Conservation (phyloP, 2,113 vertebrate species). For the Origma solitaria region DNA sequence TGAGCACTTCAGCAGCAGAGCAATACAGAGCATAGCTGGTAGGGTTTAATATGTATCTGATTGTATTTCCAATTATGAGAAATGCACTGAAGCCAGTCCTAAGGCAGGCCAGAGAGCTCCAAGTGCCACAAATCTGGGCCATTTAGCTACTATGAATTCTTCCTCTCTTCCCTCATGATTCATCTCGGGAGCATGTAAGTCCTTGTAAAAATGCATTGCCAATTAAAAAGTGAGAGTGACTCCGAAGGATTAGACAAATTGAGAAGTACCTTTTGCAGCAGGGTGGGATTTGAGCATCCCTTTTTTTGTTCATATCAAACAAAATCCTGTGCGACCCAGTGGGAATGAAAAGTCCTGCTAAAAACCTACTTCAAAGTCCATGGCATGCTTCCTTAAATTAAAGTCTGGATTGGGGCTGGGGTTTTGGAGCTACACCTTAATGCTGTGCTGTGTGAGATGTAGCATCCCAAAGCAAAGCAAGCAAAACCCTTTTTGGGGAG, state of each 20-base stretch:
- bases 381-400: neutral
- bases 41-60: neutral
- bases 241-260: neutral
- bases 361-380: neutral
- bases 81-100: neutral
- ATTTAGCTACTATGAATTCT: neutral
- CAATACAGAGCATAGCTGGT: neutral
- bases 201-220: neutral
- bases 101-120: neutral
- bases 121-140: neutral
- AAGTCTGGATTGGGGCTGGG: neutral
- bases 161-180: neutral
- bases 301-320: neutral
- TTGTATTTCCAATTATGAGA: constrained; percentile 6
- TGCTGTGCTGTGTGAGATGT: neutral
- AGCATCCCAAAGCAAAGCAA: neutral
- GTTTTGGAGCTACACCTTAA: neutral
- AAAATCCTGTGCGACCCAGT: neutral
- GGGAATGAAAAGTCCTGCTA: neutral
- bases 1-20: neutral
- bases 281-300: neutral
- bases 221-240: neutral
- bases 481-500: neutral
- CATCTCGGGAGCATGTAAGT: neutral
- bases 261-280: neutral